A percentile compares a stretch with the other conserved stretches of the same genome.
These are phyloP conservation scores for Clarias platycephalus DNA, from an alignment of 2,797 vertebrate genomes.

Conservation along the genomic window DNA sequence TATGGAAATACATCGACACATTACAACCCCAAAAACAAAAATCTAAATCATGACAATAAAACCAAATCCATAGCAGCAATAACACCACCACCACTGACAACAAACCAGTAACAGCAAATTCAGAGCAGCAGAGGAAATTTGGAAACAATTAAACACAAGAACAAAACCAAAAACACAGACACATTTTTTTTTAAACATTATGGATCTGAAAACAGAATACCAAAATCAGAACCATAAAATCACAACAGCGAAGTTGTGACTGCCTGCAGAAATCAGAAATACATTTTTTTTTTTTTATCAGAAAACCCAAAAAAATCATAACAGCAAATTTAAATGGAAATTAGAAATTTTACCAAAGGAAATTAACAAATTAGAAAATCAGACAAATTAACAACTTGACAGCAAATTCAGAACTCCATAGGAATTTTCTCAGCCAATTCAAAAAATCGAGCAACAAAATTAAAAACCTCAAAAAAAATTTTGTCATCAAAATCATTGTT, in stretches of 20 bases:
- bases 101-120: too few species aligned
- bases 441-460: not conserved
- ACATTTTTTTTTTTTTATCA: not conserved
- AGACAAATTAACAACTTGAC: not conserved
- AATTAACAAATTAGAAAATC: too few species aligned
- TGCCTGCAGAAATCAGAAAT: not conserved
- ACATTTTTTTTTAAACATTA: not conserved
- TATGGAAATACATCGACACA: too few species aligned
- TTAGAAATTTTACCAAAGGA: too few species aligned
- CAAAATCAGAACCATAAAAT: not conserved
- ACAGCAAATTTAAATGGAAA: not conserved
- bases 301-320: not conserved
- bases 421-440: not conserved
- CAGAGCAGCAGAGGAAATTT: not conserved
- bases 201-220: not conserved
- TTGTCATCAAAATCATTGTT: not conserved
- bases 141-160: not conserved
- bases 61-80: too few species aligned
- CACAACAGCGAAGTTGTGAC: not conserved
- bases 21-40: too few species aligned
- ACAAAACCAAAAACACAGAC: not conserved
- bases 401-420: not conserved
- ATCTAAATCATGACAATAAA: too few species aligned
- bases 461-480: not conserved
- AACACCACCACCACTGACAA: too few species aligned